These are phyloP conservation scores for Theretra japonica DNA, from an alignment of 2,888 invertebrate species.

Conservation along the genomic window DNA sequence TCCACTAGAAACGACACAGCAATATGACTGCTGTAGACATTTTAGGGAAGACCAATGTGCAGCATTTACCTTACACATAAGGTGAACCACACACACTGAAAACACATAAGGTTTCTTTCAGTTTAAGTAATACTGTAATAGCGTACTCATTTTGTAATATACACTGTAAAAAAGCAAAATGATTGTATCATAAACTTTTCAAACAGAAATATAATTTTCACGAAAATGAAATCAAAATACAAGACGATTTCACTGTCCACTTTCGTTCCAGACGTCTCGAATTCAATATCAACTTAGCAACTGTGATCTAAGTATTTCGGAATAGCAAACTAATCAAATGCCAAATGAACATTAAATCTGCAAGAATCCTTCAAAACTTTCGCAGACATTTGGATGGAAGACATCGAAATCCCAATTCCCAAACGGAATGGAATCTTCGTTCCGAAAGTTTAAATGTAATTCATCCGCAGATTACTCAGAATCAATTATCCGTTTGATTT, in stretches of 20 bases:
- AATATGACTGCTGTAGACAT: too few species aligned
- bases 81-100: too few species aligned
- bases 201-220: neutral
- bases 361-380: constrained; percentile 36
- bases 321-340: constrained; percentile 37
- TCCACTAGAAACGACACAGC: too few species aligned
- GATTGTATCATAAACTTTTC: neutral
- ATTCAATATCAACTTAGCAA: neutral
- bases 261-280: constrained; percentile 4
- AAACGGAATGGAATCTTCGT: constrained; percentile 27
- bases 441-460: constrained; percentile 37
- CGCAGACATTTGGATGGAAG: constrained; percentile 21
- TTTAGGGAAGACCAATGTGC: too few species aligned
- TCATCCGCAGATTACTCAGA: constrained; percentile 36
- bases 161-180: too few species aligned
- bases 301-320: constrained; percentile 9
- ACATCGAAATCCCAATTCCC: constrained; percentile 29
- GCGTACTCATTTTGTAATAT: too few species aligned
- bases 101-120: too few species aligned
- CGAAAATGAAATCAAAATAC: neutral
- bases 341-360: constrained; percentile 39
- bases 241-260: neutral
- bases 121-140: too few species aligned
- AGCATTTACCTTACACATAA: too few species aligned
- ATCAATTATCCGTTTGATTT: constrained; percentile 38